These are phyloP conservation scores for Piprites chloris DNA, from an alignment of 2,113 vertebrate genomes.

Conservation along the genomic window DNA sequence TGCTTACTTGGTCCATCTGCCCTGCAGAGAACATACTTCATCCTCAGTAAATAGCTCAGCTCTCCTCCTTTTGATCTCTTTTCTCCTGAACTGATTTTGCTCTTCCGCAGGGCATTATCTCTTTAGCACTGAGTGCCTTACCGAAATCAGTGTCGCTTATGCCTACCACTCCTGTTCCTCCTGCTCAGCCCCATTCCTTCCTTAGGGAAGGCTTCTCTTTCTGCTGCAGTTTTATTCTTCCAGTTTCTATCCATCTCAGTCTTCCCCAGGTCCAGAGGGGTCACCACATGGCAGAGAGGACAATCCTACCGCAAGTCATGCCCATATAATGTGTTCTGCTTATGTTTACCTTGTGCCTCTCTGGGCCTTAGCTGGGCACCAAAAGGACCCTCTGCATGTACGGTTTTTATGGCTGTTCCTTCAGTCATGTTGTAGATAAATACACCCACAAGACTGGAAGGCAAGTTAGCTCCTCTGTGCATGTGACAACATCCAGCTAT, in stretches of 20 bases:
- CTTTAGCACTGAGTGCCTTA: neutral
- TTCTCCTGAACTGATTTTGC: neutral
- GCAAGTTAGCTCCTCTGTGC: neutral
- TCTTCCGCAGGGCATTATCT: neutral
- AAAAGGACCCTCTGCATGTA: neutral
- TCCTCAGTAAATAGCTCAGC: neutral
- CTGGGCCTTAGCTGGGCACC: neutral
- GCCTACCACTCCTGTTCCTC: neutral
- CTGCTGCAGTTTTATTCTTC: neutral
- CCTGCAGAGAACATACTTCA: neutral
- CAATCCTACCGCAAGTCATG: neutral
- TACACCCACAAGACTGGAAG: neutral
- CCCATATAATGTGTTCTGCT: neutral
- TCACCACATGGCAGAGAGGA: neutral
- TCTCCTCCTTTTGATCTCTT: neutral
- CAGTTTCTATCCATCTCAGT: neutral
- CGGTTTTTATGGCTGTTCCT: neutral
- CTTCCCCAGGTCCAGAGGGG: neutral
- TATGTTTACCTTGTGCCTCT: neutral
- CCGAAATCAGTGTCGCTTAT: neutral
- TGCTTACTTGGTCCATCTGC: neutral
- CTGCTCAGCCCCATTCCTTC: constrained; percentile 3
- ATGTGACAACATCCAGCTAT: neutral
- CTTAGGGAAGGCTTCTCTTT: neutral
- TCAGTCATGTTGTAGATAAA: neutral